A percentile compares a stretch with the other conserved stretches of the same genome.
Conservation (phyloP, 2,113 vertebrate species). For the Zosterops pallidus region DNA sequence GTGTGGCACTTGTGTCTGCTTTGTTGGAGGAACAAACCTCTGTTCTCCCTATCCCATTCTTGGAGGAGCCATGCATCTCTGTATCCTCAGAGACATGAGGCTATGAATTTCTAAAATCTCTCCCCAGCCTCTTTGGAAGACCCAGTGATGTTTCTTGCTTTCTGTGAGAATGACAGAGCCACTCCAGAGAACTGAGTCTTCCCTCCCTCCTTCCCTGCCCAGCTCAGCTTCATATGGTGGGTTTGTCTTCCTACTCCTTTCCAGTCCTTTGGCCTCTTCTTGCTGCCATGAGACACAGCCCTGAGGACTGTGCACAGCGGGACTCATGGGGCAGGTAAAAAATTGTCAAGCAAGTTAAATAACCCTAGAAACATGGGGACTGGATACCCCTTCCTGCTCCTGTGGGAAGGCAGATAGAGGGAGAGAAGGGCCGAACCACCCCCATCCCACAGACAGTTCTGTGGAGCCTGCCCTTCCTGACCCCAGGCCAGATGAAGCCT, state of each 20-base stretch:
- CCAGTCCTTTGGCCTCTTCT: background rate
- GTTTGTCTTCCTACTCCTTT: background rate
- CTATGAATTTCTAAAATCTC: background rate
- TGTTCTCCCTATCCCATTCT: background rate
- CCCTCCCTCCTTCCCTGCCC: background rate
- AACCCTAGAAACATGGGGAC: background rate
- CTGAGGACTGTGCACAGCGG: background rate
- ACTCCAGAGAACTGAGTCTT: background rate
- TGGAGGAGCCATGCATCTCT: background rate
- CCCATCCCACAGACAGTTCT: accelerated
- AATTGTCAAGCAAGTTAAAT: background rate
- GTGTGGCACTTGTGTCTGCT: background rate
- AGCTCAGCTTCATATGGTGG: background rate
- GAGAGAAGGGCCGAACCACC: accelerated
- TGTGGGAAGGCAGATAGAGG: background rate
- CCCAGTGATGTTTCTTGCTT: background rate
- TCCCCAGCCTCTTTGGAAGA: background rate
- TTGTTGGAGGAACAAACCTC: background rate
- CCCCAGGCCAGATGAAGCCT: background rate
- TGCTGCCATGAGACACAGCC: background rate
- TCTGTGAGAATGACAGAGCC: background rate
- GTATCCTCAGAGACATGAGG: background rate
- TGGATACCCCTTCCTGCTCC: background rate
- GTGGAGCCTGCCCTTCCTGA: background rate
- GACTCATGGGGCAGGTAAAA: background rate